A percentile compares a stretch with the other conserved stretches of the same genome.
phyloP scores from a whole-genome alignment of 1,140 invertebrate genomes.

The Geopemphigus sp. region DNA sequence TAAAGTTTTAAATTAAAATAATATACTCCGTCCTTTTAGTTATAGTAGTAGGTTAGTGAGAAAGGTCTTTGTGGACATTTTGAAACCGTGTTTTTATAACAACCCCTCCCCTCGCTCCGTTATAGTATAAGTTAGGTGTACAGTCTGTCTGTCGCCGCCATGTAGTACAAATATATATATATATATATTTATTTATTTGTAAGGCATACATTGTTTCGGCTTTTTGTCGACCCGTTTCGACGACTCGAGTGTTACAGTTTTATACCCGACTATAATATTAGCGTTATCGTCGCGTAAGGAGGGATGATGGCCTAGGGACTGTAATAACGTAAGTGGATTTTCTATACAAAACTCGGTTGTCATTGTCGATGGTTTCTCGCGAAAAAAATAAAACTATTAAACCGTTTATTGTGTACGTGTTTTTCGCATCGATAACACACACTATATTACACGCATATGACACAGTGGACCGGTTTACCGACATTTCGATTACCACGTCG shows the following conservation, averaged over 20 bases:
- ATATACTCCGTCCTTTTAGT: no score
- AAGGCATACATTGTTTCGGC: no score
- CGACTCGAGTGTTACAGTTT: not conserved
- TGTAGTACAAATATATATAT: no score
- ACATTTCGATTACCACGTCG: not conserved
- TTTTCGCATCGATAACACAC: not conserved
- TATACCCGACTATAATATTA: not conserved
- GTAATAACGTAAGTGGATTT: not conserved
- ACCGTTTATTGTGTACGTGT: constrained; percentile 11
- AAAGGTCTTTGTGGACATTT: no score
- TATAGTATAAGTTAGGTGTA: no score
- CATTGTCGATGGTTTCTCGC: not conserved
- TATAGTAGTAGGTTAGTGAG: no score
- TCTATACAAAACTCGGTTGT: not conserved
- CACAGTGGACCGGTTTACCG: no score
- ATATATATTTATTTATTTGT: no score
- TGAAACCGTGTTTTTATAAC: no score
- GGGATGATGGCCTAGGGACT: not conserved
- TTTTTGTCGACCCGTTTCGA: not conserved
- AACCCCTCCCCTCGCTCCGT: no score
- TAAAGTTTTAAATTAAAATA: no score
- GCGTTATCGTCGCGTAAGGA: not conserved
- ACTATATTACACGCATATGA: not conserved
- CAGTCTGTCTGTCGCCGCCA: no score
- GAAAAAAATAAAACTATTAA: not conserved